Conservation (phyloP, 2,888 invertebrate genomes). For the Protophormia terraenovae region DNA sequence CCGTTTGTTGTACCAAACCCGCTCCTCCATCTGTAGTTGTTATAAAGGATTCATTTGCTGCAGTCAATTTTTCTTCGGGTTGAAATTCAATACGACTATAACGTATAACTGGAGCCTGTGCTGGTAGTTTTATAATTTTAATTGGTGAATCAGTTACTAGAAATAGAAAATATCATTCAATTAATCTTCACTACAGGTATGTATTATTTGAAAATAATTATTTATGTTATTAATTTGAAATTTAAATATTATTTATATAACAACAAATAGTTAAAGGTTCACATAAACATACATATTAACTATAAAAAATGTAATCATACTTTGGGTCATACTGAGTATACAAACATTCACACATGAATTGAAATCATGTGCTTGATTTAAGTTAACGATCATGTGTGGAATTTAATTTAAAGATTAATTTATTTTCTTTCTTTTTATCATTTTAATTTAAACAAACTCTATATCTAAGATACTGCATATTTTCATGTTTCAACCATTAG, state of each 20-base stretch:
- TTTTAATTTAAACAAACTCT: slow-evolving; percentile 23
- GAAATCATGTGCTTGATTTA: slow-evolving; percentile 38
- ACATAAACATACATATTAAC: background rate
- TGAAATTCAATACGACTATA: slow-evolving; percentile 69
- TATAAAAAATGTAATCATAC: too few relatives aligned
- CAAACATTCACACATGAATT: background rate
- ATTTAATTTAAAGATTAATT: slow-evolving; percentile 69
- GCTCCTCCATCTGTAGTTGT: slow-evolving; percentile 72
- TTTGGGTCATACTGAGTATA: slow-evolving; percentile 41
- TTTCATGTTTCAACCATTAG: slow-evolving; percentile 57
- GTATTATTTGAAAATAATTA: too few relatives aligned
- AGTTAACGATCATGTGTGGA: slow-evolving; percentile 61
- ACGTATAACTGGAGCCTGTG: slow-evolving; percentile 77
- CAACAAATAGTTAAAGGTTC: background rate
- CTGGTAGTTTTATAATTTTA: slow-evolving; percentile 77
- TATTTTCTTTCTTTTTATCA: slow-evolving; percentile 43
- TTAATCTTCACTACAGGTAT: background rate
- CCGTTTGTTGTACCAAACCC: slow-evolving; percentile 67
- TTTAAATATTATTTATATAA: too few relatives aligned
- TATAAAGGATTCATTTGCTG: slow-evolving; percentile 19
- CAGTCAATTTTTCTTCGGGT: slow-evolving; percentile 30
- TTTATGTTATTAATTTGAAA: too few relatives aligned
- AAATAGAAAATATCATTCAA: slow-evolving; percentile 4
- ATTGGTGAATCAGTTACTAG: slow-evolving; percentile 77
- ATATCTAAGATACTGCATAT: slow-evolving; percentile 32